A percentile compares a stretch with the other conserved stretches of the same genome.
Conservation (phyloP, 2,113 vertebrate genomes). For the Litocranius walleri region DNA sequence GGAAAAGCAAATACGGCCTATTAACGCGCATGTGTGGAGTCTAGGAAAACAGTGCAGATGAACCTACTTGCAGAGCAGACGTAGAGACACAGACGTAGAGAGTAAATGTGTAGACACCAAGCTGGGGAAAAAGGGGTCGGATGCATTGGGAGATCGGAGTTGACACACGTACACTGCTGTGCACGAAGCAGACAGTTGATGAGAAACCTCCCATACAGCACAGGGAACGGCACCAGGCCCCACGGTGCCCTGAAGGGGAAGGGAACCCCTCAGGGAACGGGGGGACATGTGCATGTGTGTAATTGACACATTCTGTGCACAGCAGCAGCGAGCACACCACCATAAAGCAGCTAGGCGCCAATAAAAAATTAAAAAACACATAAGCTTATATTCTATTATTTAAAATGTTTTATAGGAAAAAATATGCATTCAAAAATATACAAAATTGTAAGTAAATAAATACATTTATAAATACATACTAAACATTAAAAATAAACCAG, state of each 20-base stretch:
- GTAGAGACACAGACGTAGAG: neutral
- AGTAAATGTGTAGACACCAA: neutral
- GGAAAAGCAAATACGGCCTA: neutral
- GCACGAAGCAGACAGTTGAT: neutral
- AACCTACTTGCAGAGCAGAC: neutral
- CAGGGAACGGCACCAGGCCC: neutral
- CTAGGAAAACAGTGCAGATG: neutral
- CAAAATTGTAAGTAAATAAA: neutral
- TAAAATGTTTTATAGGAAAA: neutral
- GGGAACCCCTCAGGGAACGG: neutral
- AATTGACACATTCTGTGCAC: neutral
- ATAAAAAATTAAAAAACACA: neutral
- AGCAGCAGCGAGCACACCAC: neutral
- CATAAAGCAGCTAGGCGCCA: fast-evolving
- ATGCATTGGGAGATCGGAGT: neutral
- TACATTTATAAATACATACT: neutral
- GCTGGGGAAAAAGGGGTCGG: fast-evolving
- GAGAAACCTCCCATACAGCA: neutral
- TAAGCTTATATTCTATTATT: neutral
- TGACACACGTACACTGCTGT: neutral
- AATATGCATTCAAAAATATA: constrained; percentile 33
- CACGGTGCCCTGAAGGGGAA: neutral
- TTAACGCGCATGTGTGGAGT: fast-evolving
- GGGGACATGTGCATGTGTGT: fast-evolving
- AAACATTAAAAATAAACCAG: neutral